Evolutionary conservation across 1,140 invertebrate genomes (phyloP), one percentile per base, ranked within the genome.

Genomic region (Cylas formicarius): DNA sequence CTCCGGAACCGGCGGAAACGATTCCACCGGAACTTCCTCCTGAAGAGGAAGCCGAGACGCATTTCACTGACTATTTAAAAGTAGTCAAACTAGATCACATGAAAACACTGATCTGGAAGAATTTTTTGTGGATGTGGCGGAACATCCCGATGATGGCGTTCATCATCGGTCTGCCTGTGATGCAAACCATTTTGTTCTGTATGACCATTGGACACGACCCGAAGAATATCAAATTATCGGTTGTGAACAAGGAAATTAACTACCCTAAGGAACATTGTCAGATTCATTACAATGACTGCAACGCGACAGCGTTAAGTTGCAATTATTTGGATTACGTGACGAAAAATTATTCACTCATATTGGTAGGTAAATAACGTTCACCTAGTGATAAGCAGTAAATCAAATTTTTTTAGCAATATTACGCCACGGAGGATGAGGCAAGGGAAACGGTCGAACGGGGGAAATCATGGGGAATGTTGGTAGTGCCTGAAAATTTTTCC

Each of bases 131-230:
- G 48, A 90, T 95, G 82, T 89, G 85, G 80, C 75, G 92, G 49
- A 96, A 96, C 65, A 84, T 92, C 31, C 78, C 79, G 27, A 82
- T 92, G 13, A 87, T 93, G 80, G 67, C 88, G 44, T 96, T 96
- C 68, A 90, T 95, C 58, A 90, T 95, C 58, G 44, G 52, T 47
- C 33, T 48, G 26, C 46, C 46, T 5, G 84, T 91, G 2, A 82
- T 90, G 68, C 90, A 97, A 72, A 90, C 91, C n/a, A 84, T 94
- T 31, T 75, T 96, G 3, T 97, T 97, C 72, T 97, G 92, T 66
- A 63, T 94, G 48, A 89, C 91, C 16, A 93, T 97, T 52, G 93
- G 93, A 42, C 76, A 86, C 18, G 87, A 93, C 61, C 93, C 93
- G 0, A 81, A 77, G 34, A 82, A 85, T 29, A 73, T 97, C 0